phyloP scores from a whole-genome alignment of 1,140 invertebrate species.

The Bombyx mori region DNA sequence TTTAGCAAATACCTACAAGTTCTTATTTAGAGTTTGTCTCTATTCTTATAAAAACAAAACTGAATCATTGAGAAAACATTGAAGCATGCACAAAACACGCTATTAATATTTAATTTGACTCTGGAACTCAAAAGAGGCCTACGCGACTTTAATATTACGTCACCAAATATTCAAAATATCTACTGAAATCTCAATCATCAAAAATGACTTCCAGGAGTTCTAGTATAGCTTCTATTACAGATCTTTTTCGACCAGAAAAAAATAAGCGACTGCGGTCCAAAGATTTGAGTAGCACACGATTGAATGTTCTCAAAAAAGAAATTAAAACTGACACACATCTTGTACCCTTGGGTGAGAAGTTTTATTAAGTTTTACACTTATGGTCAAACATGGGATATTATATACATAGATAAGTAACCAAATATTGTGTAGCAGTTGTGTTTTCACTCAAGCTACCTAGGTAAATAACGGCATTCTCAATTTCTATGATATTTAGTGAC shows the following conservation, averaged over 20 bases:
- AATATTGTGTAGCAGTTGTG: too few relatives aligned
- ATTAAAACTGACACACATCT: conserved; percentile 52
- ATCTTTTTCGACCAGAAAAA: conserved; percentile 51
- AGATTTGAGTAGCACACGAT: conserved; percentile 42
- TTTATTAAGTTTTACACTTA: too few relatives aligned
- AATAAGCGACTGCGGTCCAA: conserved; percentile 40
- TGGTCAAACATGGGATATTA: too few relatives aligned
- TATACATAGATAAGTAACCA: too few relatives aligned
- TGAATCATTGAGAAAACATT: too few relatives aligned
- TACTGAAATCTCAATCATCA: neutral
- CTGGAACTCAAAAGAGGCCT: too few relatives aligned
- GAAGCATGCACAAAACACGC: too few relatives aligned
- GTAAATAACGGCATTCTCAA: neutral
- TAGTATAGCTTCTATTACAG: conserved; percentile 44
- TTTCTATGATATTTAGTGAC: neutral
- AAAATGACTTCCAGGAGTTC: conserved; percentile 28
- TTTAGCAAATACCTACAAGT: too few relatives aligned
- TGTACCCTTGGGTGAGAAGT: conserved; percentile 43
- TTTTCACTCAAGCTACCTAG: neutral
- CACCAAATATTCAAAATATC: neutral
- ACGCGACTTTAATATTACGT: too few relatives aligned
- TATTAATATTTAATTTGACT: too few relatives aligned
- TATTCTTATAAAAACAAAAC: too few relatives aligned
- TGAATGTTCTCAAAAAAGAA: conserved; percentile 49
- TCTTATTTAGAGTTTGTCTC: too few relatives aligned